Evolutionary conservation across 2,797 vertebrate species (phyloP).

Genomic region (Novumbra hubbsi): DNA sequence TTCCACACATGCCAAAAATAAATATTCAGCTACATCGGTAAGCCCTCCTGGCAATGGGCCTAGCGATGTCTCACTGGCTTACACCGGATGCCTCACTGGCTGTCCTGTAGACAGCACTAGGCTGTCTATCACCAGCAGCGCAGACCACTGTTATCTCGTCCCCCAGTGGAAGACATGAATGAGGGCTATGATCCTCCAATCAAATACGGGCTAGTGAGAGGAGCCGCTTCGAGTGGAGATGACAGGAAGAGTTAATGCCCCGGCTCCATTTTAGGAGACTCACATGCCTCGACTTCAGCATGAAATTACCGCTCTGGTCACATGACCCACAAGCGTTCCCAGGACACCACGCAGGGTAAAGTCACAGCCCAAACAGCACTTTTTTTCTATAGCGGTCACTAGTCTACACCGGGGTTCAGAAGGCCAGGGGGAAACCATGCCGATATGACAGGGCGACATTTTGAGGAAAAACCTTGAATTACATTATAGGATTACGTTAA

Average conservation of each 20-base stretch:
- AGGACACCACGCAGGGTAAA: constrained; percentile 21
- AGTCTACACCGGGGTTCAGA: neutral
- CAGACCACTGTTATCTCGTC: neutral
- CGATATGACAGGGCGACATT: no score
- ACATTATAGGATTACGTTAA: no score
- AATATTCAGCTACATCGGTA: neutral
- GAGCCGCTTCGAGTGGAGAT: constrained; percentile 14
- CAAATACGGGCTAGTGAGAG: neutral
- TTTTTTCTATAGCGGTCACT: neutral
- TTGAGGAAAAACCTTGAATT: neutral
- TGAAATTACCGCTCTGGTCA: constrained; percentile 60
- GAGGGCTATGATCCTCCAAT: neutral
- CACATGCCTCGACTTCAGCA: constrained; percentile 70
- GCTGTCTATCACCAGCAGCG: neutral
- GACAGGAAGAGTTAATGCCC: neutral
- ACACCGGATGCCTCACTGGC: neutral
- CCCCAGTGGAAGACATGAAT: neutral
- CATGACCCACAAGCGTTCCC: constrained; percentile 56
- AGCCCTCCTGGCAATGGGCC: neutral
- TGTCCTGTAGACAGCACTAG: neutral
- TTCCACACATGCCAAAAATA: neutral
- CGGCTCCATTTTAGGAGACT: constrained; percentile 37
- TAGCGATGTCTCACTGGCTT: neutral
- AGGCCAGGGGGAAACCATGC: neutral
- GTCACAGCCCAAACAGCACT: neutral